Conservation (phyloP, 1,140 invertebrate species). For the Drosophila malerkotliana region DNA sequence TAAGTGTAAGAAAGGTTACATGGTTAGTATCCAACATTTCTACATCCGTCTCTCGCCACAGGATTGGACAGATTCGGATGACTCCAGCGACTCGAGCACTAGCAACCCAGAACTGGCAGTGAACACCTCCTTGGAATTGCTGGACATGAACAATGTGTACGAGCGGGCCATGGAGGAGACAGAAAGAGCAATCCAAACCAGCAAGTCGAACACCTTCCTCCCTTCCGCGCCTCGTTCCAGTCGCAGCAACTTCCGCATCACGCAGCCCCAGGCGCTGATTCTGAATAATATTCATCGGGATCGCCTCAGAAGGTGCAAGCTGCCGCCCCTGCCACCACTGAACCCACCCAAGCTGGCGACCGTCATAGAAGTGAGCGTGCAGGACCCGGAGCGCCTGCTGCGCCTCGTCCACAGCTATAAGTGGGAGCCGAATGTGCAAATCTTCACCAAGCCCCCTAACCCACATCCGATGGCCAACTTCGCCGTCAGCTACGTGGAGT, state of each 20-base stretch:
- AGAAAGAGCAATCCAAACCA: background rate
- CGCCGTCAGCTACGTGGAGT: constrained; percentile 44
- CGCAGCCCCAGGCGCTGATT: background rate
- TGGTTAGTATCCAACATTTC: too few species aligned
- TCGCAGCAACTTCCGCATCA: constrained; percentile 7
- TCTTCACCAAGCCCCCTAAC: constrained; percentile 13
- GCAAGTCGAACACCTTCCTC: constrained; percentile 7
- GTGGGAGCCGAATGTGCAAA: constrained; percentile 51
- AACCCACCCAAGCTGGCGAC: background rate
- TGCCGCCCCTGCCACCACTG: constrained; percentile 11
- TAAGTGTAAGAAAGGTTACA: constrained; percentile 17
- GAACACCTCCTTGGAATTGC: background rate
- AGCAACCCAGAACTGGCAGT: background rate
- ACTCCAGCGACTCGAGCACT: background rate
- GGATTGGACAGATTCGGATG: constrained; percentile 57
- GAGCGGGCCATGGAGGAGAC: constrained; percentile 1
- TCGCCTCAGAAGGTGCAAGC: background rate
- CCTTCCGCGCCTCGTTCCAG: background rate
- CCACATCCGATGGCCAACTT: constrained; percentile 53
- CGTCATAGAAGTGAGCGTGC: background rate
- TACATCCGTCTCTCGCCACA: constrained; percentile 6
- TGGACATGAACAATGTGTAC: constrained; percentile 24
- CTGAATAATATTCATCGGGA: background rate
- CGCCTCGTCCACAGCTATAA: constrained; percentile 46
- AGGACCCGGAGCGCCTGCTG: constrained; percentile 3